Evolutionary conservation across 2,797 vertebrate genomes (phyloP).

Genomic region (Sebastes hopkinsi): DNA sequence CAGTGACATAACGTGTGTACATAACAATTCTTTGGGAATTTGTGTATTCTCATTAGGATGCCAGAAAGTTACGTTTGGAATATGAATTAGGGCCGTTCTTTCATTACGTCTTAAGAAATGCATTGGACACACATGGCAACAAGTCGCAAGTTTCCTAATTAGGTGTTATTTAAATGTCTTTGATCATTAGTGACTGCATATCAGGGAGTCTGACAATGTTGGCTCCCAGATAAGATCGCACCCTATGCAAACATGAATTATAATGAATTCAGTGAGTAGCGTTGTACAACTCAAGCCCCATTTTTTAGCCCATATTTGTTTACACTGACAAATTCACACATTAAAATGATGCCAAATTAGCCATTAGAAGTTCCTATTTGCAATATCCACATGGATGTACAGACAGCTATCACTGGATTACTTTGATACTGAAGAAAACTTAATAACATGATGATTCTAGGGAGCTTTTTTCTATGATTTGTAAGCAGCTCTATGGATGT

Average conservation of each 20-base stretch:
- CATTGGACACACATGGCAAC: not conserved
- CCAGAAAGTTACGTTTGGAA: not conserved
- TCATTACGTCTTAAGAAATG: not conserved
- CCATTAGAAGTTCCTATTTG: not conserved
- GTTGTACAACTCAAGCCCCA: not conserved
- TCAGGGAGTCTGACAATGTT: not conserved
- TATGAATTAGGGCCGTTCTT: not conserved
- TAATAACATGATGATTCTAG: not conserved
- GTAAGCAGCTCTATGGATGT: not conserved
- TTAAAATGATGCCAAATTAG: not conserved
- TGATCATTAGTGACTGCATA: not conserved
- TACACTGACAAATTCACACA: not conserved
- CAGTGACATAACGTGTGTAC: not conserved
- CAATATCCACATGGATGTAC: not conserved
- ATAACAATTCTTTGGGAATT: conserved; percentile 2
- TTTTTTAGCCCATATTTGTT: not conserved
- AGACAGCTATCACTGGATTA: not conserved
- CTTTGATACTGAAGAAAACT: not conserved
- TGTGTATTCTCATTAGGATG: conserved; percentile 15
- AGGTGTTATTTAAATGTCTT: not conserved
- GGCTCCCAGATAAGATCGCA: not conserved
- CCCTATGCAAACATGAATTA: not conserved
- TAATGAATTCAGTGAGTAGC: not conserved
- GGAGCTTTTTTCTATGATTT: not conserved
- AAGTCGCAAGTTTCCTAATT: not conserved